Conservation (phyloP, 1,140 invertebrate genomes). For the Polypedilum pembai region DNA sequence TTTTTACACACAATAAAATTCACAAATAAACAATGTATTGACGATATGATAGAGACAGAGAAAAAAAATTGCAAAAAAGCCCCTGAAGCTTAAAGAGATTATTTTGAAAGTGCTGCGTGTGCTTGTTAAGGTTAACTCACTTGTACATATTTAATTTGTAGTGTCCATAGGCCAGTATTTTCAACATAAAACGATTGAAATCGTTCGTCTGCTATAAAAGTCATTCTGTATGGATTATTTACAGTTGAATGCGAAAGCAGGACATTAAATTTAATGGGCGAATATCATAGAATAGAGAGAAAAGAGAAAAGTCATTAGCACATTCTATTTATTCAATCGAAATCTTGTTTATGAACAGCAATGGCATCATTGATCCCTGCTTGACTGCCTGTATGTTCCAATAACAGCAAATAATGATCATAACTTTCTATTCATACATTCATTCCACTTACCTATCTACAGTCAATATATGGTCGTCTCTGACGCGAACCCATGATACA, state of each 20-base stretch:
- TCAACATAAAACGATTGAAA: slow-evolving; percentile 75
- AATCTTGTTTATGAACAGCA: slow-evolving; percentile 3
- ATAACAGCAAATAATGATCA: not conserved
- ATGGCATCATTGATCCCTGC: not conserved
- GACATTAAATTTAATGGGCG: not conserved
- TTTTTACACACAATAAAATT: too few relatives aligned
- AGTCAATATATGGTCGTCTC: slow-evolving; percentile 81
- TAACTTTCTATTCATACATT: not conserved
- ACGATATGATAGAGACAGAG: too few relatives aligned
- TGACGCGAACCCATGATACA: slow-evolving; percentile 80
- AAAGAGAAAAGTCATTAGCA: slow-evolving; percentile 5
- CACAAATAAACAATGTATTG: too few relatives aligned
- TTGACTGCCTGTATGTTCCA: too few relatives aligned
- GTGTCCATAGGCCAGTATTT: slow-evolving; percentile 77
- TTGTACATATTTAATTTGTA: slow-evolving; percentile 61
- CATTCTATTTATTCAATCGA: not conserved
- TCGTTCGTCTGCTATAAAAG: slow-evolving; percentile 83
- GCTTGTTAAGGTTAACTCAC: not conserved
- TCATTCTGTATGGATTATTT: slow-evolving; percentile 40
- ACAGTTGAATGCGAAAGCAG: slow-evolving; percentile 9
- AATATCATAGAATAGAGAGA: not conserved
- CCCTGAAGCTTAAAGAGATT: too few relatives aligned
- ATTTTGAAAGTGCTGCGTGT: too few relatives aligned
- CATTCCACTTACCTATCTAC: slow-evolving; percentile 60
- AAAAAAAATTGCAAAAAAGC: too few relatives aligned